Percentiles rank a stretch among this genome's conserved stretches.
Conservation (phyloP, 2,113 vertebrate species). For the Psilopogon haemacephalus region DNA sequence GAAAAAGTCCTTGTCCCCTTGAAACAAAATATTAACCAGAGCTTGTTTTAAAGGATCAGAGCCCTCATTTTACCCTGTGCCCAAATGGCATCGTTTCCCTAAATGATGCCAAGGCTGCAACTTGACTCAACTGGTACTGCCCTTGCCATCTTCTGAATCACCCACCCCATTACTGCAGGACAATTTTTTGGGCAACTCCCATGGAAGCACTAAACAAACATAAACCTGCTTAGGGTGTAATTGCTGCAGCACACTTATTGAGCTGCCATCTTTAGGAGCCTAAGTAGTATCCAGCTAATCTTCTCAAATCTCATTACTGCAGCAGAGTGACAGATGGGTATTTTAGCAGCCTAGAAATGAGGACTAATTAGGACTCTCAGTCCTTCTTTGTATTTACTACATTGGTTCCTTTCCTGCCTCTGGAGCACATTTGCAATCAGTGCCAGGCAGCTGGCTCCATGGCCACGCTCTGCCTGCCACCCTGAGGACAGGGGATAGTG, state of each 20-base stretch:
- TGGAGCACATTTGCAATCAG: neutral
- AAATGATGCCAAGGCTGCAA: neutral
- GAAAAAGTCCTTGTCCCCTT: neutral
- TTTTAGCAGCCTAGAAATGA: constrained; percentile 38
- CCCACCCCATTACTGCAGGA: neutral
- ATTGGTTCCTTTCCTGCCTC: neutral
- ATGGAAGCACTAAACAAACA: neutral
- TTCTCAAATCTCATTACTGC: constrained; percentile 40
- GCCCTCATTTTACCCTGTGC: neutral
- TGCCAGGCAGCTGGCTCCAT: neutral
- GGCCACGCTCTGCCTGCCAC: neutral
- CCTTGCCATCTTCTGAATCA: constrained; percentile 7
- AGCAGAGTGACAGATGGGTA: constrained; percentile 43
- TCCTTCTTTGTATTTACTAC: constrained; percentile 6
- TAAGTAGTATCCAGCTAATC: constrained; percentile 42
- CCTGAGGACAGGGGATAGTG: neutral
- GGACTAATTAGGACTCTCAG: constrained; percentile 46
- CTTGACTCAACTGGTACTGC: neutral
- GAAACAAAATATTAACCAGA: neutral
- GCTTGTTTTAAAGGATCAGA: neutral
- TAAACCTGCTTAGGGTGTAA: neutral
- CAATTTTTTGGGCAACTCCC: neutral
- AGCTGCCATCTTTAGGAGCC: constrained; percentile 6
- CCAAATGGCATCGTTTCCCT: neutral
- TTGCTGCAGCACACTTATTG: neutral